Evolutionary conservation across 2,113 vertebrate genomes (phyloP), one percentile per base, ranked within the genome.

Genomic region (Ceyx melanurus): DNA sequence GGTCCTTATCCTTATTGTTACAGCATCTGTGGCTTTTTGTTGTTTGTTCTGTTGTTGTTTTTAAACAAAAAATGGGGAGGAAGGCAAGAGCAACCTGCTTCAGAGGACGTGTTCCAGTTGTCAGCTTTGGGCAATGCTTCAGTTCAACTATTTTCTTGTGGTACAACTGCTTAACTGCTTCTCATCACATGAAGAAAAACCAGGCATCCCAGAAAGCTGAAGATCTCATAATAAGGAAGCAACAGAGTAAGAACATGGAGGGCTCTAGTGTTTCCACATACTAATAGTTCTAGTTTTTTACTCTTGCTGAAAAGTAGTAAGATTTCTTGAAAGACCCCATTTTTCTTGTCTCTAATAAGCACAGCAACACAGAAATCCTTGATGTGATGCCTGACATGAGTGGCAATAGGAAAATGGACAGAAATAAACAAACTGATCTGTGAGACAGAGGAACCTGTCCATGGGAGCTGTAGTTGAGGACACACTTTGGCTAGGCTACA

Each of bases 141-240:
- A 54, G 21, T 33, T 73, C 48, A 73, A 48, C 7, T 17, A 6
- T 23, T 29, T 77, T 25, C 42, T 65, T 1, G 0, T 57, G 29
- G 50, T 60, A 33, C 31, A 66, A n/a, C 17, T 42, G 45, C 40
- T 78, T 53, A 66, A n/a, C 21, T 42, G 45, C 40, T 78, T 53
- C 66, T 37, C 16, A 14, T 67, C 50, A 14, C 21, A 0, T 0
- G 4, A 25, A 29, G 51, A 43, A 46, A 16, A 10, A 15, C 16
- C 21, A 61, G 48, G 5, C 25, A 48, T 23, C 46, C 15, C 19
- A 66, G 71, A 35, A 72, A 72, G 11, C 21, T 35, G 50, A 56
- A 57, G 28, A 31, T 50, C 26, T n/a, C 31, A 1, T 64, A 48
- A n/a, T 22, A 35, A 42, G 28, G 18, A 42, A 48, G 18, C 10